Conservation (phyloP, 2,113 vertebrate species). For the Talpa occidentalis region DNA sequence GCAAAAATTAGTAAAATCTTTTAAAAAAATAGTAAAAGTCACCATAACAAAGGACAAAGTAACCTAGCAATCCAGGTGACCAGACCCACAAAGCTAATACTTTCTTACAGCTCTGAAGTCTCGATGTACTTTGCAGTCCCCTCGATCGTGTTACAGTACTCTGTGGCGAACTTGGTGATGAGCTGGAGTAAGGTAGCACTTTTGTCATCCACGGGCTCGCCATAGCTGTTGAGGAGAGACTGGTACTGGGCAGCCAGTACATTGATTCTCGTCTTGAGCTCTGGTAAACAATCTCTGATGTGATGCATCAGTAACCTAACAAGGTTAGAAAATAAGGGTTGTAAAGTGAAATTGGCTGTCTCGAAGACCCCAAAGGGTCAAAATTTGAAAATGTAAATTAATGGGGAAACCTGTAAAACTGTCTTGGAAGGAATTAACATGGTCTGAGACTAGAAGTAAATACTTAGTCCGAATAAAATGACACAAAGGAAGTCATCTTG, state of each 20-base stretch:
- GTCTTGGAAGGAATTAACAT: not conserved
- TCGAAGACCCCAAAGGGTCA: not conserved
- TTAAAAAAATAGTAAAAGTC: not conserved
- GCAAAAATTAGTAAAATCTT: too few relatives aligned
- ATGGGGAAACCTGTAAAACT: not conserved
- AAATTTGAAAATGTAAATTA: constrained; percentile 34
- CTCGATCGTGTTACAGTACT: constrained; percentile 99
- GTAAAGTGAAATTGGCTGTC: constrained; percentile 20
- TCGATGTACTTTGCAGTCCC: constrained; percentile 99
- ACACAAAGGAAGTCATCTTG: not conserved
- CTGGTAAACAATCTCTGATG: constrained; percentile 98
- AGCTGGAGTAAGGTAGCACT: constrained; percentile 97
- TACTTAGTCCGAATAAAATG: not conserved
- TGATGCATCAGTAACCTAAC: constrained; percentile 97
- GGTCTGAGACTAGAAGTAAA: not conserved
- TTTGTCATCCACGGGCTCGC: constrained; percentile 97
- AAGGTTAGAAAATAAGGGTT: not conserved
- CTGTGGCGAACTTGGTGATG: constrained; percentile 99
- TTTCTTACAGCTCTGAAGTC: constrained; percentile 96
- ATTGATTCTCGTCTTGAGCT: constrained; percentile 98
- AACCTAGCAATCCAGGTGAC: not conserved
- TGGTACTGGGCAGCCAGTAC: constrained; percentile 98
- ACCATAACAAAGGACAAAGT: constrained; percentile 15
- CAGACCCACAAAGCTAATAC: not conserved
- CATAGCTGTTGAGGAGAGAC: constrained; percentile 96